Base-by-base conservation (phyloP, 2,888 invertebrate genomes). In the Pachliopta kotzebuea region DNA sequence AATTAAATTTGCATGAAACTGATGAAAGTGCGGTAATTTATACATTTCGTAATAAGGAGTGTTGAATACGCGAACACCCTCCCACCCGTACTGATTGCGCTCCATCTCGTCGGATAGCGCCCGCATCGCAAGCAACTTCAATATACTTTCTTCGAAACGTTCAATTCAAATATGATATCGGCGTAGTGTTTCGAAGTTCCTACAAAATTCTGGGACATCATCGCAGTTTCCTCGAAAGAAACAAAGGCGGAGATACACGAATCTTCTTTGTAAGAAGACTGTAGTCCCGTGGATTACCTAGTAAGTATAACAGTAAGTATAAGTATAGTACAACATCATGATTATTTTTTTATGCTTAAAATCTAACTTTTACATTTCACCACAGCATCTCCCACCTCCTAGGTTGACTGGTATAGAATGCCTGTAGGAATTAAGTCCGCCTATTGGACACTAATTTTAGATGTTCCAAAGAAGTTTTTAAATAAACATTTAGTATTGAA, bases 121-220 rank as follows among this genome's bases (percentile, higher is more conserved):
- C 63, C 63, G 63, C 63, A 63, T 63, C 57, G 24, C 1, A 24
- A 21, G 26, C 24, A 31, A 26, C 57, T 58, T 54, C 58, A 42
- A 54, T 57, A 58, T 26, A 45, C n/a, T 57, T 53, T 53, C 53
- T 7, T 11, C 42, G 53, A 53, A 58, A 63, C 26, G 24, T 45
- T 20, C 45, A 57, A 58, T 58, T 45, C 58, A 45, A 45, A 45
- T 4, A 18, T 4, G 26, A 7, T 17, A 18, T 26, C 23, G 14
- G 50, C 50, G 50, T 4, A 54, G 26, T 17, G 2, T 54, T 54
- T n/a, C 54, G 4, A 24, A 42, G 56, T 56, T 37, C 17, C 56
- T 7, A 21, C 21, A 9, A 17, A 42, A 56, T 56, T 21, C 23
- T 21, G 21, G 17, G 3, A 17, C 31, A 56, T 21, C 23, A 23